Evolutionary conservation across 1,140 invertebrate species (phyloP).

Genomic region (Heterodera carotae): DNA sequence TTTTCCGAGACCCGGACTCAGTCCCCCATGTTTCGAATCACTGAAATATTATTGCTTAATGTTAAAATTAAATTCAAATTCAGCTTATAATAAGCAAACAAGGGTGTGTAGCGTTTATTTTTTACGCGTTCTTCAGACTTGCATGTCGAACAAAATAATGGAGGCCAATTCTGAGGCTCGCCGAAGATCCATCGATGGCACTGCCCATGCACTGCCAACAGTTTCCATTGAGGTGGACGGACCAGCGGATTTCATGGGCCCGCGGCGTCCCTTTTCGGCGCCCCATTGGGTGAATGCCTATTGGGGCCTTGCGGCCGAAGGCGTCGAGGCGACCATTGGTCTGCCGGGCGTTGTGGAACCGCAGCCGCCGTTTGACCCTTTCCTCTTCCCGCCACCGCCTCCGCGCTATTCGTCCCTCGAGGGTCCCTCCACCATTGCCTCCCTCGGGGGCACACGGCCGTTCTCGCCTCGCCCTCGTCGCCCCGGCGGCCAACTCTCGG

Average conservation of each 20-base stretch:
- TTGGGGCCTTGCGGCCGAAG: background rate
- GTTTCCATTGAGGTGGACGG: conserved; percentile 9
- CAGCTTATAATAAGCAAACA: no score
- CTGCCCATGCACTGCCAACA: background rate
- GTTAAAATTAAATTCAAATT: no score
- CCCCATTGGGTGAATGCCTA: conserved; percentile 20
- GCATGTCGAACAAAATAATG: conserved; percentile 15
- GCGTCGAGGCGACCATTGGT: background rate
- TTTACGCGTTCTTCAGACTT: conserved; percentile 5
- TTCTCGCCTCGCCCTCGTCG: background rate
- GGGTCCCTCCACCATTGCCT: background rate
- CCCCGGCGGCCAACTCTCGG: conserved; percentile 3
- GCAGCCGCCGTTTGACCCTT: conserved; percentile 23
- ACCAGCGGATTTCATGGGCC: background rate
- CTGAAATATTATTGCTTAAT: no score
- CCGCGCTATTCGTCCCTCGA: conserved; percentile 39
- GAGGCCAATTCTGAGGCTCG: background rate
- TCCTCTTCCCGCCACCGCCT: conserved; percentile 31
- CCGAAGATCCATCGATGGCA: background rate
- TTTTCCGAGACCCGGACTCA: no score
- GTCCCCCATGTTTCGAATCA: no score
- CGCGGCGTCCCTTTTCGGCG: conserved; percentile 20
- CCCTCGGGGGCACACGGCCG: background rate
- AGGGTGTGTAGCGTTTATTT: no score
- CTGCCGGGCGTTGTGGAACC: conserved; percentile 21